Conservation (phyloP, 2,113 vertebrate genomes). For the Pao palembangensis region DNA sequence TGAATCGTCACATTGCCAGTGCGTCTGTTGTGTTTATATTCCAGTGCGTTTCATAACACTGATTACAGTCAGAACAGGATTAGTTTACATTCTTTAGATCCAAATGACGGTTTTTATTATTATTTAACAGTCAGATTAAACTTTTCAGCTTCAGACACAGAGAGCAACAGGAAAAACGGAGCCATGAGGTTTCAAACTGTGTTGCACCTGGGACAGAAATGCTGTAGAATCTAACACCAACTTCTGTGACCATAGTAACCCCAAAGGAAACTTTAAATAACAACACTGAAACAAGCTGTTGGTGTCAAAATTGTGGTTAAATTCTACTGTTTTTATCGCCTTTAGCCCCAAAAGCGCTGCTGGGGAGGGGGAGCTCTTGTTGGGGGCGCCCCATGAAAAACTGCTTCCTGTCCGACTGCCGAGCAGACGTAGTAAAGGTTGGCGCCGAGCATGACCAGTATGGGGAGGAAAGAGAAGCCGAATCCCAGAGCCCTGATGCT, state of each 20-base stretch:
- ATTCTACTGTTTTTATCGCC: background rate
- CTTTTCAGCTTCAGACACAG: background rate
- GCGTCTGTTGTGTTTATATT: no score
- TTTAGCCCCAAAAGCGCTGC: conserved; percentile 77
- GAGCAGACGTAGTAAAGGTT: conserved; percentile 85
- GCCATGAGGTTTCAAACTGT: background rate
- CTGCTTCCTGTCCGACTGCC: conserved; percentile 62
- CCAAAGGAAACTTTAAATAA: conserved; percentile 1
- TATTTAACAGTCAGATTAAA: background rate
- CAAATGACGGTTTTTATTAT: background rate
- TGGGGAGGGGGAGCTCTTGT: conserved; percentile 45
- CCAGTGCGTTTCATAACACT: no score
- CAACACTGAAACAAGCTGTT: background rate
- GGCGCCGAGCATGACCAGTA: conserved; percentile 81
- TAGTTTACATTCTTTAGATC: no score
- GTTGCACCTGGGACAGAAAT: background rate
- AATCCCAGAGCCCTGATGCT: conserved; percentile 83
- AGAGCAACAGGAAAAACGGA: background rate
- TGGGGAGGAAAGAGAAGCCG: conserved; percentile 83
- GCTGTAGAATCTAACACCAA: background rate
- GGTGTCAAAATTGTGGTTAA: background rate
- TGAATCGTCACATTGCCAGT: no score
- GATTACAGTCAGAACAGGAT: no score
- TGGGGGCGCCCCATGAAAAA: conserved; percentile 70
- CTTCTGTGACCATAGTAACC: background rate